Conservation (phyloP, 23 tunicate species). For the Trididemnum clinides region DNA sequence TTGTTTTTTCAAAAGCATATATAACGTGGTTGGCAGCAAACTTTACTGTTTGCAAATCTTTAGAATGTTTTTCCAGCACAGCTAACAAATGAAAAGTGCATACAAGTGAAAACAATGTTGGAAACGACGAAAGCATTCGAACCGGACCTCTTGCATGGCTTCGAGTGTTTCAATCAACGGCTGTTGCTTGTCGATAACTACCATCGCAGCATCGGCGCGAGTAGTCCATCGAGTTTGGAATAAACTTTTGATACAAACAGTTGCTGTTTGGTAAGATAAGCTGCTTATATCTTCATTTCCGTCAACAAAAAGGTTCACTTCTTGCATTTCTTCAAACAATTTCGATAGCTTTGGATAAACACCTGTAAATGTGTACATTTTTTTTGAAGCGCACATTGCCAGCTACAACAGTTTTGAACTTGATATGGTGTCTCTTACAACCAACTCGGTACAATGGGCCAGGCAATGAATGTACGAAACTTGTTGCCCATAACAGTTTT, state of each 20-base stretch:
- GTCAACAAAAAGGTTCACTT: slow-evolving; percentile 21
- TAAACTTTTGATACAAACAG: slow-evolving; percentile 29
- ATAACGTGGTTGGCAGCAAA: slow-evolving; percentile 27
- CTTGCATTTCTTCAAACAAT: slow-evolving; percentile 28
- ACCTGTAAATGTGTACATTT: slow-evolving; percentile 18
- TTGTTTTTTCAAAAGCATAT: slow-evolving; percentile 28
- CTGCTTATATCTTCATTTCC: slow-evolving; percentile 16
- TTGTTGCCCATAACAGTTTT: slow-evolving; percentile 35
- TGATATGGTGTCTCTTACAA: slow-evolving; percentile 16
- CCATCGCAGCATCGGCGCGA: slow-evolving; percentile 31
- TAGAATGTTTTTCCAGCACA: slow-evolving; percentile 23
- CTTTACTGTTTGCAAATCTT: slow-evolving; percentile 34
- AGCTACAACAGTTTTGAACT: slow-evolving; percentile 21
- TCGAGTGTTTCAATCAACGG: slow-evolving; percentile 36
- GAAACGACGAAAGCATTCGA: slow-evolving; percentile 33
- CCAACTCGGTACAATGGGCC: slow-evolving; percentile 30
- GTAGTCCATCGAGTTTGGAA: slow-evolving; percentile 29
- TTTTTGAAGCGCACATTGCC: slow-evolving; percentile 21
- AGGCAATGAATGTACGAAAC: slow-evolving; percentile 30
- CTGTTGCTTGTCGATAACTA: slow-evolving; percentile 25
- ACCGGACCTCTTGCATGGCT: slow-evolving; percentile 19
- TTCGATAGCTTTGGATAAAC: slow-evolving; percentile 21
- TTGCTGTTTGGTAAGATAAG: slow-evolving; percentile 9
- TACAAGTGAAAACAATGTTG: slow-evolving; percentile 27
- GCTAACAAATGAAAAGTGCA: slow-evolving; percentile 25